Conservation (phyloP, 2,113 vertebrate species). For the Meleagris gallopavo region DNA sequence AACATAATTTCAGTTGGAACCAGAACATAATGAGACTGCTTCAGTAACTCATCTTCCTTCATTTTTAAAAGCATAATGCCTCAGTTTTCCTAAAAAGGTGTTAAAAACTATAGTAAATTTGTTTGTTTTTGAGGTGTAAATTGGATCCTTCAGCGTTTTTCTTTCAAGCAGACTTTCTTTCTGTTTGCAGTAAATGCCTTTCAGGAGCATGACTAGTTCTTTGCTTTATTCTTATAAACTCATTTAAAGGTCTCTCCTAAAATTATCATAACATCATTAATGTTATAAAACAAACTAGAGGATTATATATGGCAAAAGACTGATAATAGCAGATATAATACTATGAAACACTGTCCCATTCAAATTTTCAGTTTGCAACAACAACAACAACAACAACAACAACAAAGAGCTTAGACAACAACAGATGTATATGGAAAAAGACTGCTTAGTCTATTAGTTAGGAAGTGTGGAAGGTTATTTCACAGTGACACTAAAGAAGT, state of each 20-base stretch:
- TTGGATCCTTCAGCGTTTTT: neutral
- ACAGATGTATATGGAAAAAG: neutral
- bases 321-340: neutral
- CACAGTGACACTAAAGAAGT: neutral
- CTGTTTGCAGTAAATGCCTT: neutral
- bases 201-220: neutral
- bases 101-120: neutral
- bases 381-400: no score
- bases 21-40: neutral
- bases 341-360: neutral
- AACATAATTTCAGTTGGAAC: conserved; percentile 7
- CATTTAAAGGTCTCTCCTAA: neutral
- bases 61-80: neutral
- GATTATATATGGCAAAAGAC: neutral
- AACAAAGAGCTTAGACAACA: neutral
- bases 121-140: neutral
- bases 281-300: neutral
- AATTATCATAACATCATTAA: neutral
- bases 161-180: neutral
- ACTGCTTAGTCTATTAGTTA: neutral
- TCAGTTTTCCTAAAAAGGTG: neutral
- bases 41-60: neutral
- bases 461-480: neutral
- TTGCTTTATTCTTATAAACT: neutral
- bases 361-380: neutral